phyloP scores from a whole-genome alignment of 2,113 vertebrate genomes.

The Ariopsis seemanni region DNA sequence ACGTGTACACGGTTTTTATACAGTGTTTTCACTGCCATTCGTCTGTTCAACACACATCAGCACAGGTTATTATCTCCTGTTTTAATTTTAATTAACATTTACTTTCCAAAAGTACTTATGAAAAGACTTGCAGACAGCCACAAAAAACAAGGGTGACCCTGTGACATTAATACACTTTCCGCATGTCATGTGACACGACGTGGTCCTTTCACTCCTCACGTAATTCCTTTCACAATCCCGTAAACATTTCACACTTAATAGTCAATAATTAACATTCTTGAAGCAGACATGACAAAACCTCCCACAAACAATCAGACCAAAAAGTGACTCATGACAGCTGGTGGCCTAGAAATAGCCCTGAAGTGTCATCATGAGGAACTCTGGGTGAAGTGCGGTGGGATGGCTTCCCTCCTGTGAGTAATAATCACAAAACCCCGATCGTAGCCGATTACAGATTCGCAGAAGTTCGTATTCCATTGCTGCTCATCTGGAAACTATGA shows the following conservation, averaged over 20 bases:
- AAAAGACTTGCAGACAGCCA: too few relatives aligned
- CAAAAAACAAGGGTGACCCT: neutral
- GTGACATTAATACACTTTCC: neutral
- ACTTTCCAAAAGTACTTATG: too few relatives aligned
- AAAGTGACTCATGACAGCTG: constrained; percentile 21
- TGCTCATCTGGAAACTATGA: constrained; percentile 45
- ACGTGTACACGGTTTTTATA: too few relatives aligned
- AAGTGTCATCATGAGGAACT: neutral
- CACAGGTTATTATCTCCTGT: too few relatives aligned
- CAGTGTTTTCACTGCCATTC: too few relatives aligned
- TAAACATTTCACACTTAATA: neutral
- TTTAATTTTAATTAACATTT: too few relatives aligned
- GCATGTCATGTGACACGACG: neutral
- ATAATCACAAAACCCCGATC: neutral
- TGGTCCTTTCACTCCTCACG: constrained; percentile 4
- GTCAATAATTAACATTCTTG: constrained; percentile 29
- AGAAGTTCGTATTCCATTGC: neutral
- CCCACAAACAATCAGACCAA: neutral
- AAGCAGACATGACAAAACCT: constrained; percentile 16
- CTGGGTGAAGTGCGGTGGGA: neutral
- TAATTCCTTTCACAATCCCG: neutral
- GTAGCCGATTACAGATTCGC: constrained; percentile 5
- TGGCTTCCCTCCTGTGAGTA: constrained; percentile 16
- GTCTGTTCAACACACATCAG: too few relatives aligned
- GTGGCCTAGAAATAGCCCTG: constrained; percentile 6